A percentile compares a stretch with the other conserved stretches of the same genome.
Conservation (phyloP, 2,113 vertebrate genomes). For the Mormyrus lacerda region DNA sequence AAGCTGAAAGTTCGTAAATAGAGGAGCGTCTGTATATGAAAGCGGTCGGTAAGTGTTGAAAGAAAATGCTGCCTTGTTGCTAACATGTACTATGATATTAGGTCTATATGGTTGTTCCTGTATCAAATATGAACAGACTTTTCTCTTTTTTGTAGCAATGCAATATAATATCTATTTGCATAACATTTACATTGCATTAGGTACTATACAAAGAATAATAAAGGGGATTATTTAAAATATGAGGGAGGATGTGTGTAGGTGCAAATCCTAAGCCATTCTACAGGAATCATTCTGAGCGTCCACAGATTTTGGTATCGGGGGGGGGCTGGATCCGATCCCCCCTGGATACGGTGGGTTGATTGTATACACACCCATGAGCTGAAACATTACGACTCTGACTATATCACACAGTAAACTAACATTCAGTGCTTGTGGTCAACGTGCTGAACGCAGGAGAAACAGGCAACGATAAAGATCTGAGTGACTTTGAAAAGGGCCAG, state of each 20-base stretch:
- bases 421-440: too few species aligned
- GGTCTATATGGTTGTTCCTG: background rate
- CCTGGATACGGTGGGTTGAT: too few species aligned
- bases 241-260: too few species aligned
- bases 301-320: too few species aligned
- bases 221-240: too few species aligned
- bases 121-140: background rate
- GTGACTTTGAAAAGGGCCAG: background rate
- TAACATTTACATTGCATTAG: background rate
- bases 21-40: background rate
- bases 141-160: background rate
- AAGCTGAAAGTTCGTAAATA: too few species aligned
- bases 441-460: background rate
- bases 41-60: background rate
- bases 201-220: too few species aligned
- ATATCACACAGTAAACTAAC: too few species aligned
- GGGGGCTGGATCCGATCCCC: too few species aligned
- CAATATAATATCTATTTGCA: background rate
- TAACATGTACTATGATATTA: background rate
- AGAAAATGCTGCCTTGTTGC: background rate
- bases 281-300: too few species aligned
- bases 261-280: too few species aligned
- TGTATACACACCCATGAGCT: background rate
- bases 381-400: too few species aligned
- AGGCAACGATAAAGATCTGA: background rate